Base-by-base conservation (phyloP, 2,797 vertebrate species). In the Strix occidentalis region DNA sequence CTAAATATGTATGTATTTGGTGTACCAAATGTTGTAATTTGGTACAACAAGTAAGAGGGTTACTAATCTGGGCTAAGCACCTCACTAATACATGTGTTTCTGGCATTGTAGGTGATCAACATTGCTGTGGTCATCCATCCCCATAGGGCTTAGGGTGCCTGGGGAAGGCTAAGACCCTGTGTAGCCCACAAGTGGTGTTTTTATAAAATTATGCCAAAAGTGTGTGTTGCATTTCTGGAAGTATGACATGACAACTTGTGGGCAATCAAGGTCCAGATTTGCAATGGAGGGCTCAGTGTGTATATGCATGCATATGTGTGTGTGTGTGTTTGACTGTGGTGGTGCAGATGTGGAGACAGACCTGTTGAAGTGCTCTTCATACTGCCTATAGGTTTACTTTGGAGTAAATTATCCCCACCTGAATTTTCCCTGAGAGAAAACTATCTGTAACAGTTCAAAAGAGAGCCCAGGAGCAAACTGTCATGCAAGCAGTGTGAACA, bases 341-440 rank as follows among this genome's bases (percentile, higher is more conserved):
- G 16, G 11, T 54, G 39, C 26, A 72, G 33, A 17, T 20, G 19
- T 57, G 58, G 57, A 63, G 39, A 29, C 31, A 76, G 21, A 80
- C 16, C 48, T 43, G 18, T 39, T 83, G 53, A 8, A 9, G 13
- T 45, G 24, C n/a, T 54, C 39, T 45, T 66, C 7, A 0, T 35
- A 41, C 13, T 75, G 46, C 66, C 66, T 78, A 8, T 46, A 75
- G 53, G 20, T 72, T 87, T 87, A 28, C 37, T 89, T 79, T 58
- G 51, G 87, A 90, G 70, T n/a, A 92, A 92, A 91, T 91, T 87
- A 87, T 84, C 29, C 70, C 37, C 46, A 51, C 31, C 56, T 70
- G 56, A 71, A 91, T 39, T 37, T 92, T 74, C n/a, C 64, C 60
- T 70, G n/a, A 17, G 45, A 93, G 79, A 91, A 95, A 91, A 92